phyloP scores from a whole-genome alignment of 2,113 vertebrate species.

The Parus major region DNA sequence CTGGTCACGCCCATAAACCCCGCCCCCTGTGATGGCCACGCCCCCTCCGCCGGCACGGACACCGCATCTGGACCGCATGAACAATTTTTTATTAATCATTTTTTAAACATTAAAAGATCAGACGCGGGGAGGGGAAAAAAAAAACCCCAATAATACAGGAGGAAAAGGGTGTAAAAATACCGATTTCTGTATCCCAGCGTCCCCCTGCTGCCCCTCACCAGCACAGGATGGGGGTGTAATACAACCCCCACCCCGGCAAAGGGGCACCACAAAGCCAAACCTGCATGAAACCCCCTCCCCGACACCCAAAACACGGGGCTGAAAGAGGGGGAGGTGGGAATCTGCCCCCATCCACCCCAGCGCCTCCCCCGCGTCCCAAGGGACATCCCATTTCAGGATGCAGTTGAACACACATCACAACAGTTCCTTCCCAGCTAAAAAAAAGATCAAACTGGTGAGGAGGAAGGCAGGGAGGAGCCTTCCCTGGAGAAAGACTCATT shows the following conservation, averaged over 20 bases:
- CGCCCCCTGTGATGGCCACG: neutral
- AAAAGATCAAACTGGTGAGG: neutral
- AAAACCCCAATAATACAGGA: neutral
- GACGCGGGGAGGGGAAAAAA: rapidly evolving
- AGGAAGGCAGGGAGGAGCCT: neutral
- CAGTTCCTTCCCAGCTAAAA: neutral
- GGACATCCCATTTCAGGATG: rapidly evolving
- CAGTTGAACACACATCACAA: neutral
- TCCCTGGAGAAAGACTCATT: neutral
- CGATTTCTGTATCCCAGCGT: neutral
- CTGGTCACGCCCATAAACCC: neutral
- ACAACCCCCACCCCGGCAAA: rapidly evolving
- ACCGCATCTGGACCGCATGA: neutral
- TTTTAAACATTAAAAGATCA: neutral
- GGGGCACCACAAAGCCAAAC: neutral
- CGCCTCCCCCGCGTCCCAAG: rapidly evolving
- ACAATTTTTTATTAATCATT: neutral
- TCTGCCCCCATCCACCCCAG: neutral
- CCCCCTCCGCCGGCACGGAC: neutral
- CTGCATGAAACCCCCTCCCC: neutral
- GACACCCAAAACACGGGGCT: neutral
- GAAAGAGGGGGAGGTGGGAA: neutral
- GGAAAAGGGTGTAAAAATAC: neutral
- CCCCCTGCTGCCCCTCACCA: neutral
- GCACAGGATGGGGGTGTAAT: neutral